Evolutionary conservation across 2,113 vertebrate genomes (phyloP).

Genomic region (Hydropotes inermis): DNA sequence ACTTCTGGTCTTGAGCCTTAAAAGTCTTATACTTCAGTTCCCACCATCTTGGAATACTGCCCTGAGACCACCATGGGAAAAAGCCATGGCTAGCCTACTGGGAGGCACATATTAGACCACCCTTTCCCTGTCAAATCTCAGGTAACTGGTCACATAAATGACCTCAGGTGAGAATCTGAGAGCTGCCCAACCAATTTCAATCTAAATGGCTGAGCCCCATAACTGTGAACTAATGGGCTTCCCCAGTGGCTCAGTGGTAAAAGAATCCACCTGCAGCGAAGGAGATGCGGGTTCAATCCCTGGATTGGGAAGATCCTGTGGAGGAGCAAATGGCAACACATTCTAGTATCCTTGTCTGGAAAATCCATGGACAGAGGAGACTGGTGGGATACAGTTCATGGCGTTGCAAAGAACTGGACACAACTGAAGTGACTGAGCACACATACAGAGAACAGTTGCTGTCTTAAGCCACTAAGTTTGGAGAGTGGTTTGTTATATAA

Average conservation of each 20-base stretch:
- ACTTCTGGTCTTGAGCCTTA: background rate
- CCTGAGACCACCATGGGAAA: background rate
- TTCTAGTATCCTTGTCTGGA: background rate
- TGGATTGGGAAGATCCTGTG: background rate
- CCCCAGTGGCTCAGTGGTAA: background rate
- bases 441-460: background rate
- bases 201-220: background rate
- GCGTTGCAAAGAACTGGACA: fast-evolving
- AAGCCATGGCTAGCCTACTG: too few relatives aligned
- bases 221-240: background rate
- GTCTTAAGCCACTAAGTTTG: background rate
- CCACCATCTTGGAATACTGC: background rate
- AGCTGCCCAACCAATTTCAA: background rate
- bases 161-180: background rate
- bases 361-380: background rate
- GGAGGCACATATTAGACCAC: background rate
- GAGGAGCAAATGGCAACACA: background rate
- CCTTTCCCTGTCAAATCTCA: background rate
- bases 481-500: background rate
- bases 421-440: background rate
- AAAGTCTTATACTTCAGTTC: background rate
- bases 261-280: background rate
- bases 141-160: background rate
- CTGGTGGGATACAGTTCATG: background rate
- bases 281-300: background rate